Percentiles rank a stretch among this genome's conserved stretches.
Conservation (phyloP, 1,140 invertebrate genomes). For the Lepidostoma basale region DNA sequence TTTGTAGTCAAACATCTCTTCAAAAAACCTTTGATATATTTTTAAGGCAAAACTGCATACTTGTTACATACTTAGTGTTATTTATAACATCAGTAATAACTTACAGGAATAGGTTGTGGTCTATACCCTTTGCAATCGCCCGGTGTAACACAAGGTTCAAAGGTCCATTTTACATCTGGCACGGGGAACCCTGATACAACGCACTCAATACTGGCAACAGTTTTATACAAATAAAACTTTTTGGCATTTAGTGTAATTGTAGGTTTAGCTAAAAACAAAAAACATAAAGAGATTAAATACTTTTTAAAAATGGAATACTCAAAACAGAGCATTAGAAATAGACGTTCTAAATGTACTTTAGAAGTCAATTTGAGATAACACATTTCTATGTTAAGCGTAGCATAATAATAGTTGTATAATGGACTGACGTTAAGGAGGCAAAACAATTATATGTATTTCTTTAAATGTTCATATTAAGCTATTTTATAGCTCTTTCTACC, state of each 20-base stretch:
- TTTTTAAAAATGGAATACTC: not conserved
- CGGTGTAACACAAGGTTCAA: slow-evolving; percentile 51
- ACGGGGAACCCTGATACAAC: slow-evolving; percentile 55
- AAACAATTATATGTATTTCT: not conserved
- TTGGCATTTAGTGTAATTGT: slow-evolving; percentile 51
- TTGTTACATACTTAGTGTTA: slow-evolving; percentile 1
- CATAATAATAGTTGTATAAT: not conserved
- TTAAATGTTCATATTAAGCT: too few species aligned
- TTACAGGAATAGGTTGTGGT: too few species aligned
- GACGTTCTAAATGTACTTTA: not conserved
- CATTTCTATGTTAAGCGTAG: not conserved
- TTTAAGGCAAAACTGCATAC: not conserved
- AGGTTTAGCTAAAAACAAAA: slow-evolving; percentile 48
- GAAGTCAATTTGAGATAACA: not conserved
- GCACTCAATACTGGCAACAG: slow-evolving; percentile 48
- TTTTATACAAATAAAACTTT: slow-evolving; percentile 55
- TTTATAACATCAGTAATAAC: not conserved
- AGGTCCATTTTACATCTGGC: slow-evolving; percentile 60
- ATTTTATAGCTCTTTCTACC: too few species aligned
- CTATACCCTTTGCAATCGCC: slow-evolving; percentile 34
- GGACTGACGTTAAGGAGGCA: not conserved
- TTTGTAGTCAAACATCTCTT: not conserved
- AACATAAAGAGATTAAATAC: not conserved
- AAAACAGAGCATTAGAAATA: not conserved
- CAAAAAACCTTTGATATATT: not conserved